Evolutionary conservation across 1,140 invertebrate species (phyloP), one percentile per base, ranked within the genome.

Genomic region (Nomia melanderi): DNA sequence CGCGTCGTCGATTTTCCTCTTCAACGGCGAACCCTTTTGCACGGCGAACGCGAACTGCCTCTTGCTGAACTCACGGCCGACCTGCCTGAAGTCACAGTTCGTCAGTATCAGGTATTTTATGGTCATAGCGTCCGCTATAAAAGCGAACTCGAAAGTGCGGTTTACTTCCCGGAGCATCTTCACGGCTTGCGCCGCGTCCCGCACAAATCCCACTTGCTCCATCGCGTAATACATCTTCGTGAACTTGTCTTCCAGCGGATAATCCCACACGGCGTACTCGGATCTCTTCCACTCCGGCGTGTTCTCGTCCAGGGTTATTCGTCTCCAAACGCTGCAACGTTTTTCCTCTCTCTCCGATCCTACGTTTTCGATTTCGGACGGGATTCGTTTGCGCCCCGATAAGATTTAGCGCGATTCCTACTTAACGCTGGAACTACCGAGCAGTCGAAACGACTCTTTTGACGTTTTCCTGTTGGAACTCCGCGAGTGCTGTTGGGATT

Each of bases 221-320:
- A 99, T 99, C 7, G 96, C 96, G 88, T 97, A 96, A 96, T 97
- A 99, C 94, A 99, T 98, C 91, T 98, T 99, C 1, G 97, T 98
- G 89, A 98, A 99, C 87, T 98, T 99, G 89, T 99, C 97, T 81
- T 96, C 97, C 0, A 99, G 97, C 0, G 98, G 98, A 91, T 99
- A 99, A 90, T 99, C 98, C 97, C 98, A 99, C 0, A 99, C 97
- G 0, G 97, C 97, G 27, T 99, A 90, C 90, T 98, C 97, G 0
- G 97, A 96, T 72, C 97, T 92, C 87, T 98, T 97, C 1, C 97
- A 94, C 47, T 97, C 96, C 27, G 94, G 95, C 25, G 98, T 90
- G 67, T 95, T 97, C 89, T 98, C 97, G 84, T 98, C 97, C 17
- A 98, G 91, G 39, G 96, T 97, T 95, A 99, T 98, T 82, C 98